Conservation (phyloP, 2,888 invertebrate genomes). For the Opisthograptis luteolata region DNA sequence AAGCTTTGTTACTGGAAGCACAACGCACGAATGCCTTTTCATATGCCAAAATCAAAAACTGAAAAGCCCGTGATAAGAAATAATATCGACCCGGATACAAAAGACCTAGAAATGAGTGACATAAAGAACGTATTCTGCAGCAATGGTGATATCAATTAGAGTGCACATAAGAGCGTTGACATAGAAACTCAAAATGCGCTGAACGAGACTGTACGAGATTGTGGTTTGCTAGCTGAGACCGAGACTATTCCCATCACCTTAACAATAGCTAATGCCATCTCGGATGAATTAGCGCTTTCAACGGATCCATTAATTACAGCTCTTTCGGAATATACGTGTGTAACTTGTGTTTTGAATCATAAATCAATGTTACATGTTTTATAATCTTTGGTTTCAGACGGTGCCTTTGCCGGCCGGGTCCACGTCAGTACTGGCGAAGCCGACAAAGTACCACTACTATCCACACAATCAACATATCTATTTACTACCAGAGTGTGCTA, state of each 20-base stretch:
- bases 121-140: conserved; percentile 24
- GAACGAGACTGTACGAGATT: conserved; percentile 56
- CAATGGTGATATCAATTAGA: conserved; percentile 54
- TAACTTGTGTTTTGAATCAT: conserved; percentile 41
- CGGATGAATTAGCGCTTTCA: conserved; percentile 61
- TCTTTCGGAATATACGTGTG: conserved; percentile 42
- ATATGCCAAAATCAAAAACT: conserved; percentile 42
- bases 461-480: conserved; percentile 97
- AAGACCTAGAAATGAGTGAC: conserved; percentile 20
- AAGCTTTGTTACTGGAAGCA: conserved; percentile 58
- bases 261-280: conserved; percentile 62
- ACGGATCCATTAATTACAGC: conserved; percentile 49
- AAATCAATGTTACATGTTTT: conserved; percentile 37
- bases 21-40: conserved; percentile 61
- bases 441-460: conserved; percentile 97
- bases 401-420: conserved; percentile 87
- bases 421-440: conserved; percentile 90
- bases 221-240: conserved; percentile 53
- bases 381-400: conserved; percentile 84
- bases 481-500: conserved; percentile 95
- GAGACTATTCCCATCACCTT: conserved; percentile 68
- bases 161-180: conserved; percentile 54
- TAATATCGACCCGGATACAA: conserved; percentile 23
- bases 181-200: conserved; percentile 56
- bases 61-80: conserved; percentile 19